These are phyloP conservation scores for Phymanthus crucifer DNA, from an alignment of 92 coral and sea anemone species.

Conservation along the genomic window DNA sequence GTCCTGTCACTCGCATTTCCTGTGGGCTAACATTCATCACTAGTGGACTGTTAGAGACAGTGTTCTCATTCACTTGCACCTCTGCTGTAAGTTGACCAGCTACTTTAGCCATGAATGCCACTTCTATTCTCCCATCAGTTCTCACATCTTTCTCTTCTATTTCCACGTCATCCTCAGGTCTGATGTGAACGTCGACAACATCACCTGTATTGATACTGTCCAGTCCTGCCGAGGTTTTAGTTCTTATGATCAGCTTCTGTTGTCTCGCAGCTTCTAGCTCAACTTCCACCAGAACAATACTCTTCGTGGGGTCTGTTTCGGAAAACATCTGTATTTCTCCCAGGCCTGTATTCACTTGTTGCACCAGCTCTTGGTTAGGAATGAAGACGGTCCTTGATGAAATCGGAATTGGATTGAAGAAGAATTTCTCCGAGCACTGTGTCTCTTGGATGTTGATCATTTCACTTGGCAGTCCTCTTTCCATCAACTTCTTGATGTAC, in stretches of 20 bases:
- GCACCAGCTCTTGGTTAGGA: conserved; percentile 9
- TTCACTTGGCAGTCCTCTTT: conserved; percentile 27
- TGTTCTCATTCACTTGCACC: conserved; percentile 21
- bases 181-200: conserved; percentile 11
- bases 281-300: conserved; percentile 9
- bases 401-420: conserved; percentile 2
- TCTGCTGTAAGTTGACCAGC: conserved; percentile 29
- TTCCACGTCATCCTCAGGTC: conserved; percentile 19
- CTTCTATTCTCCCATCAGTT: conserved; percentile 13
- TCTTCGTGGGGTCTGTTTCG: background rate
- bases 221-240: conserved; percentile 13
- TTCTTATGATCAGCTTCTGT: background rate
- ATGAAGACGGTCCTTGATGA: background rate
- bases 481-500: conserved; percentile 14
- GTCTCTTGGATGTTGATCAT: conserved; percentile 19
- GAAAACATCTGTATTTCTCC: background rate
- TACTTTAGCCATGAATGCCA: conserved; percentile 22
- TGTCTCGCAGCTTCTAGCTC: conserved; percentile 10
- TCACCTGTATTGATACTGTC: background rate
- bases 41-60: conserved; percentile 34
- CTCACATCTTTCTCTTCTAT: background rate
- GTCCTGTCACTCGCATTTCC: background rate
- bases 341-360: conserved; percentile 14
- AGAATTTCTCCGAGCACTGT: conserved; percentile 7
- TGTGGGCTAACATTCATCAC: conserved; percentile 11